Base-by-base conservation (phyloP, 2,888 invertebrate genomes). In the Chrysina gloriosa region DNA sequence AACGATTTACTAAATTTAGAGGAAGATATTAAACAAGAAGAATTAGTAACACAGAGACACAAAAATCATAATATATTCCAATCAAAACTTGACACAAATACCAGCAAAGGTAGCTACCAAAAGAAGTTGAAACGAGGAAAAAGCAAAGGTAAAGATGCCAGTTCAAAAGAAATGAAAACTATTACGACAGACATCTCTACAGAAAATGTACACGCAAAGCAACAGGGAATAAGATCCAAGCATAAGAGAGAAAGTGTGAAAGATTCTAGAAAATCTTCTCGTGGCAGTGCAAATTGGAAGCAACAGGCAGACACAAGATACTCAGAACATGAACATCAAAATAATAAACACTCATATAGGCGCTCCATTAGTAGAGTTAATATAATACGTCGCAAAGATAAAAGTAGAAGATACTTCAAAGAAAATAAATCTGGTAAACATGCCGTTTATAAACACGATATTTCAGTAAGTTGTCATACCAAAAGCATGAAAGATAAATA, bases 371-470 rank as follows among this genome's bases (percentile, higher is more conserved):
- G n/a, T n/a, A n/a, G n/a, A n/a, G n/a, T n/a, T n/a, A n/a, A n/a
- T n/a, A n/a, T n/a, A n/a, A n/a, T n/a, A n/a, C n/a, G n/a, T n/a
- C n/a, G n/a, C n/a, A n/a, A n/a, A n/a, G n/a, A n/a, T n/a, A n/a
- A 11, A 34, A 11, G 11, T 34, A 34, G 11, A 27, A 4, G 29
- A 11, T n/a, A 58, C 2, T 36, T 21, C 21, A 34, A 34, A 14
- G 29, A 29, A 2, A 34, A 63, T 16, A 48, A 25, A 45, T 47
- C 63, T n/a, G 47, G 63, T 45, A 48, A 63, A 23, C 23, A 56
- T 4, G 56, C 56, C 6, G 56, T 56, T 36, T 56, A 56, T 21
- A 56, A 29, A 7, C 36, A 56, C 1, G 23, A 56, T 11, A 25
- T 56, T 11, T 11, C 23, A 3, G 39, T 39, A 23, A 36, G 56